Percentiles rank a stretch among this genome's conserved stretches.
These are phyloP conservation scores for Dendrolimus pini DNA, from an alignment of 2,888 invertebrate genomes.

Conservation along the genomic window DNA sequence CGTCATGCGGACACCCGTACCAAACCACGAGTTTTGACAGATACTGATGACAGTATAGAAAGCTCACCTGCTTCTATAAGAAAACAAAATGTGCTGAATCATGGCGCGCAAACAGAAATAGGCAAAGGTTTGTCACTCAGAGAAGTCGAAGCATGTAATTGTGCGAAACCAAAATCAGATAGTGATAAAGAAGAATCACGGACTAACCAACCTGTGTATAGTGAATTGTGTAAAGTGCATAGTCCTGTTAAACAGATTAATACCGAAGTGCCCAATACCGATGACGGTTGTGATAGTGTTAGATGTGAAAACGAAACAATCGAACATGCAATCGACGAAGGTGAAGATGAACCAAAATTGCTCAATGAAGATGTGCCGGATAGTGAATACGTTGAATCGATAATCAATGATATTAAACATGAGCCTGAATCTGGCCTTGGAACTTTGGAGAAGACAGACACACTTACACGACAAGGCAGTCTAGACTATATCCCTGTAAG, in stretches of 20 bases:
- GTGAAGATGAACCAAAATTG: constrained; percentile 32
- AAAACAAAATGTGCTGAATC: constrained; percentile 48
- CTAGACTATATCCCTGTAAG: constrained; percentile 70
- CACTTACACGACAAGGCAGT: constrained; percentile 59
- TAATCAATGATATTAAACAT: constrained; percentile 47
- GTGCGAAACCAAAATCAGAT: constrained; percentile 29
- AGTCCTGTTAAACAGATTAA: constrained; percentile 55
- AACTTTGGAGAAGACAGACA: constrained; percentile 52
- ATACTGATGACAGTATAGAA: constrained; percentile 33
- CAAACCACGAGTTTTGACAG: constrained; percentile 16
- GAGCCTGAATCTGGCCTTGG: constrained; percentile 62
- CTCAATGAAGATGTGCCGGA: constrained; percentile 25
- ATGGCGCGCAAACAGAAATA: constrained; percentile 67
- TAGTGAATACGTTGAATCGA: constrained; percentile 44
- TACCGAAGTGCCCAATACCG: constrained; percentile 34
- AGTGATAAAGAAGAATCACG: constrained; percentile 21
- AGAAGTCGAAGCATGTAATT: constrained; percentile 61
- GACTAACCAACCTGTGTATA: constrained; percentile 68
- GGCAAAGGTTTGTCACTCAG: constrained; percentile 60
- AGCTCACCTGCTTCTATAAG: constrained; percentile 31
- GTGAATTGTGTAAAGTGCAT: constrained; percentile 80
- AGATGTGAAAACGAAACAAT: constrained; percentile 25
- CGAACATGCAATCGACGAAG: constrained; percentile 11
- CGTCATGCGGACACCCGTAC: constrained; percentile 59
- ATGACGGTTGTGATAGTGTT: constrained; percentile 57